Evolutionary conservation across 1,140 invertebrate genomes (phyloP).

Genomic region (Camponotus floridanus): DNA sequence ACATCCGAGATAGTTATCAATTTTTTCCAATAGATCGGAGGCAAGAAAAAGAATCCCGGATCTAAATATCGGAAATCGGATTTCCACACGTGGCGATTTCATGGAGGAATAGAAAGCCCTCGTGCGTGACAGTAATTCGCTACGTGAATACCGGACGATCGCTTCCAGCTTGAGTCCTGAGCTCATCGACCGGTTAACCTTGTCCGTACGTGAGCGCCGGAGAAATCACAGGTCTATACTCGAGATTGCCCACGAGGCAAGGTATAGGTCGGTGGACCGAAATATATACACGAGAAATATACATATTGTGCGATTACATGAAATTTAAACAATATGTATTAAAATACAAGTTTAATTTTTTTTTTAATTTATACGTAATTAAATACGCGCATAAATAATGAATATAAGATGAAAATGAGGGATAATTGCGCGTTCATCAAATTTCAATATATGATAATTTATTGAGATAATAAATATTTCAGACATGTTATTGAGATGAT

Average conservation of each 20-base stretch:
- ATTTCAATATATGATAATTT: neutral
- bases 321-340: too few relatives aligned
- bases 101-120: conserved; percentile 50
- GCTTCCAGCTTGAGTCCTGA: conserved; percentile 58
- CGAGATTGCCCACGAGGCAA: conserved; percentile 1
- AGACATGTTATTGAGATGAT: neutral
- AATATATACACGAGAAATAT: conserved; percentile 23
- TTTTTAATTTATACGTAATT: neutral
- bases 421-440: neutral
- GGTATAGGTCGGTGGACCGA: conserved; percentile 13
- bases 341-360: too few relatives aligned
- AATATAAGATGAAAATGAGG: conserved; percentile 11
- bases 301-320: neutral
- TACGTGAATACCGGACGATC: conserved; percentile 33
- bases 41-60: neutral
- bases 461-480: neutral
- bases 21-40: neutral
- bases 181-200: conserved; percentile 70
- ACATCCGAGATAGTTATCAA: neutral
- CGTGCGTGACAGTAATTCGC: conserved; percentile 57
- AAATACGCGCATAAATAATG: neutral
- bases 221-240: conserved; percentile 48
- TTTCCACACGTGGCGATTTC: conserved; percentile 48
- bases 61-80: conserved; percentile 34
- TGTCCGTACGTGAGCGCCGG: conserved; percentile 43